A percentile compares a stretch with the other conserved stretches of the same genome.
Evolutionary conservation across 2,888 invertebrate genomes (phyloP).

Genomic region (Graphium colonna): DNA sequence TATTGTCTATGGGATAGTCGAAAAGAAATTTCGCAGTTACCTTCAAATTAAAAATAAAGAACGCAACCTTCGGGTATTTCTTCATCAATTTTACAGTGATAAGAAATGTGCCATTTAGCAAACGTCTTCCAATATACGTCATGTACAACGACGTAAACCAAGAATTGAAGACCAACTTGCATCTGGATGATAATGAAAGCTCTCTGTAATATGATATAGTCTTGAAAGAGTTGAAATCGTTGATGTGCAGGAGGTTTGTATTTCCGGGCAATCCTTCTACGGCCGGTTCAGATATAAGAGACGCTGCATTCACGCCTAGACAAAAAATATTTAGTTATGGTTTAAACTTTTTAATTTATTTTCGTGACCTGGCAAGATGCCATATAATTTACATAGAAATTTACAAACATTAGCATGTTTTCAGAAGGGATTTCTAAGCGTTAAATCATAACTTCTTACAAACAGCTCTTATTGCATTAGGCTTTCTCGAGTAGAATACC

Average conservation of each 20-base stretch:
- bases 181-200: constrained; percentile 30
- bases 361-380: too few relatives aligned
- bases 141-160: constrained; percentile 41
- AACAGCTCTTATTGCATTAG: too few relatives aligned
- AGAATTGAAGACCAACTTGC: constrained; percentile 26
- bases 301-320: constrained; percentile 32
- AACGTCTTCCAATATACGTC: constrained; percentile 68
- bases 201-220: constrained; percentile 52
- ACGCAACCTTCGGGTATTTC: constrained; percentile 85
- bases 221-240: constrained; percentile 49
- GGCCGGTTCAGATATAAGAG: constrained; percentile 30
- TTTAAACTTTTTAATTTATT: too few relatives aligned
- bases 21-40: constrained; percentile 69
- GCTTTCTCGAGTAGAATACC: too few relatives aligned
- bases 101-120: constrained; percentile 74
- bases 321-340: too few relatives aligned
- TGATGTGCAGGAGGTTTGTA: constrained; percentile 34
- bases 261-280: constrained; percentile 30
- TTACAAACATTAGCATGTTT: too few relatives aligned
- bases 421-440: too few relatives aligned
- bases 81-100: constrained; percentile 81
- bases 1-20: constrained; percentile 31
- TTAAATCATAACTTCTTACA: too few relatives aligned
- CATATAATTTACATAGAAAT: too few relatives aligned
- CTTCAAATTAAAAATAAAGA: constrained; percentile 78